These are phyloP conservation scores for Pemphredon lugubris DNA, from an alignment of 2,888 invertebrate species.

Conservation along the genomic window DNA sequence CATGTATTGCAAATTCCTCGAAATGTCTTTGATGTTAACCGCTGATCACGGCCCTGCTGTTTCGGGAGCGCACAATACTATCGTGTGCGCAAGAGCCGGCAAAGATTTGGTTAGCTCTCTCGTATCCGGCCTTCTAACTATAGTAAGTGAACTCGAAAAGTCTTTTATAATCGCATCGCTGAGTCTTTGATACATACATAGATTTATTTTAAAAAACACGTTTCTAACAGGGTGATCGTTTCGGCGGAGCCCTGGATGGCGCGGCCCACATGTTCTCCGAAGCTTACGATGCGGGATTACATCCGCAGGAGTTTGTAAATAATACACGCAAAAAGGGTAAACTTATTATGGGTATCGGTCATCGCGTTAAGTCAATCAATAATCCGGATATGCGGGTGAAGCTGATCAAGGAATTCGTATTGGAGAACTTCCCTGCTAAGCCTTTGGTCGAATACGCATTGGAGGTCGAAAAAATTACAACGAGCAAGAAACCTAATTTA, in stretches of 20 bases:
- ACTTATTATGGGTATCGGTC: slow-evolving; percentile 99
- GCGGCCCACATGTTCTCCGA: slow-evolving; percentile 98
- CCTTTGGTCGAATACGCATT: slow-evolving; percentile 97
- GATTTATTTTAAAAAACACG: not conserved
- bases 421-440: slow-evolving; percentile 95
- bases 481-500: slow-evolving; percentile 99
- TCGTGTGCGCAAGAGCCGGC: slow-evolving; percentile 98
- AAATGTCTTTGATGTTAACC: slow-evolving; percentile 99
- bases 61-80: slow-evolving; percentile 99
- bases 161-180: not conserved
- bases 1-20: slow-evolving; percentile 98
- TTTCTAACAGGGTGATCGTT: slow-evolving; percentile 92
- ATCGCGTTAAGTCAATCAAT: slow-evolving; percentile 94
- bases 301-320: slow-evolving; percentile 99
- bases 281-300: slow-evolving; percentile 95
- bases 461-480: slow-evolving; percentile 99
- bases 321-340: slow-evolving; percentile 98
- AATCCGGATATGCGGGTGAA: slow-evolving; percentile 99
- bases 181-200: not conserved
- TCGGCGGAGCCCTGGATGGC: slow-evolving; percentile 99
- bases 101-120: slow-evolving; percentile 98
- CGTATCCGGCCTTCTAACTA: slow-evolving; percentile 97
- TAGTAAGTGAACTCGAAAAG: too few species aligned
- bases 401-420: slow-evolving; percentile 97
- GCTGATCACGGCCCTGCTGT: slow-evolving; percentile 99